Percentiles rank a stretch among this genome's conserved stretches.
Conservation (phyloP, 2,888 invertebrate species). For the Leptothorax acervorum region DNA sequence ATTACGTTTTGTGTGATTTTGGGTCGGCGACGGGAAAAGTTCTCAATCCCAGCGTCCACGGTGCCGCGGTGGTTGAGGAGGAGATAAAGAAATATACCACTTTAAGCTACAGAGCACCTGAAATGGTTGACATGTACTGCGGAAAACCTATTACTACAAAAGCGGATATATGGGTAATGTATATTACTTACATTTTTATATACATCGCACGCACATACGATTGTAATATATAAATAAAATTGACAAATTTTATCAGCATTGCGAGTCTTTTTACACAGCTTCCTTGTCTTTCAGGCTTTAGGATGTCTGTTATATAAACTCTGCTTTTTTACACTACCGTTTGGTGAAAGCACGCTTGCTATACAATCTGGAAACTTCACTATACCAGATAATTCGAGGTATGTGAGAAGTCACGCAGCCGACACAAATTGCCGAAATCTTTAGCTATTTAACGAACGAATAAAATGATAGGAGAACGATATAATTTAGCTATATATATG, state of each 20-base stretch:
- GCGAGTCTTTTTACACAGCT: background rate
- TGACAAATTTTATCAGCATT: background rate
- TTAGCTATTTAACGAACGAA: background rate
- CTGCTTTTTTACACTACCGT: slow-evolving; percentile 95
- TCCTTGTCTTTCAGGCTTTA: slow-evolving; percentile 88
- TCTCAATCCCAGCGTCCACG: slow-evolving; percentile 89
- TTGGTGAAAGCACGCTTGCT: slow-evolving; percentile 96
- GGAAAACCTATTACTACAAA: slow-evolving; percentile 94
- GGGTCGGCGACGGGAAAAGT: slow-evolving; percentile 96
- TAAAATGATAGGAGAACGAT: background rate
- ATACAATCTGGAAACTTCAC: slow-evolving; percentile 95
- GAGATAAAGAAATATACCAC: slow-evolving; percentile 96
- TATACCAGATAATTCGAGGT: slow-evolving; percentile 93
- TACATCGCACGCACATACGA: too few species aligned
- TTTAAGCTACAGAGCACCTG: slow-evolving; percentile 95
- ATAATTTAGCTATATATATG: background rate
- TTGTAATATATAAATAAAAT: background rate
- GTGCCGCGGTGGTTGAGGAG: slow-evolving; percentile 91
- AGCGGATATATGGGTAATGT: slow-evolving; percentile 93
- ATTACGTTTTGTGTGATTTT: slow-evolving; percentile 96
- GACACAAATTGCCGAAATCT: background rate
- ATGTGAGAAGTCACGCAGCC: slow-evolving; percentile 72
- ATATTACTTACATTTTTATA: slow-evolving; percentile 12
- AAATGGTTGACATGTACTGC: slow-evolving; percentile 96
- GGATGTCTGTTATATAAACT: slow-evolving; percentile 96